phyloP scores from a whole-genome alignment of 2,888 invertebrate genomes.

The Hypena proboscidalis region DNA sequence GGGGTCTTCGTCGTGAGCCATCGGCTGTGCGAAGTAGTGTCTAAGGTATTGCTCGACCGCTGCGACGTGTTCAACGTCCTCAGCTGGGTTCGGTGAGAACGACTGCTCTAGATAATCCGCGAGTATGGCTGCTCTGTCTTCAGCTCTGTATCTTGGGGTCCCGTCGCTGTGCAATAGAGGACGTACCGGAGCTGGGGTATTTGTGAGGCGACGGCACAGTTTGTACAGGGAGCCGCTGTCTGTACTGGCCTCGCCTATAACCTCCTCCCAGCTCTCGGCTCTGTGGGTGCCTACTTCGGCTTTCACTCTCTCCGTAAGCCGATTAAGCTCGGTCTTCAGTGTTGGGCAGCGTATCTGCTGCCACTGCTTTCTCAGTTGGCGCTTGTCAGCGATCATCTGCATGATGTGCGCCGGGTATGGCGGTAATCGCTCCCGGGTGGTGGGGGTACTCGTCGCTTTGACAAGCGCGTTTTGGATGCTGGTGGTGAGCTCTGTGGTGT shows the following conservation, averaged over 20 bases:
- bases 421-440: not conserved
- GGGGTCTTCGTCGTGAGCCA: not conserved
- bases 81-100: not conserved
- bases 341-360: not conserved
- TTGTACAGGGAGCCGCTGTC: not conserved
- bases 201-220: not conserved
- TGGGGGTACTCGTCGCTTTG: not conserved
- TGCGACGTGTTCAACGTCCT: not conserved
- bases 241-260: not conserved
- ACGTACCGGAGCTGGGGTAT: not conserved
- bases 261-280: not conserved
- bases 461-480: not conserved
- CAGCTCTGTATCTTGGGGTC: not conserved
- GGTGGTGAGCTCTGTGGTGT: not conserved
- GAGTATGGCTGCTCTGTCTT: slow-evolving; percentile 2
- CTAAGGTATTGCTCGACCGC: not conserved
- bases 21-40: not conserved
- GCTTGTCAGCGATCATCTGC: not conserved
- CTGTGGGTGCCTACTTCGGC: not conserved
- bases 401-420: not conserved
- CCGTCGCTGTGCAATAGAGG: not conserved
- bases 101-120: not conserved
- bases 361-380: not conserved
- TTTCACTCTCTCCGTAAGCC: not conserved
- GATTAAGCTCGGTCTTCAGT: not conserved